Conservation (phyloP, 2,888 invertebrate species). For the Mechanitis mazaeus region DNA sequence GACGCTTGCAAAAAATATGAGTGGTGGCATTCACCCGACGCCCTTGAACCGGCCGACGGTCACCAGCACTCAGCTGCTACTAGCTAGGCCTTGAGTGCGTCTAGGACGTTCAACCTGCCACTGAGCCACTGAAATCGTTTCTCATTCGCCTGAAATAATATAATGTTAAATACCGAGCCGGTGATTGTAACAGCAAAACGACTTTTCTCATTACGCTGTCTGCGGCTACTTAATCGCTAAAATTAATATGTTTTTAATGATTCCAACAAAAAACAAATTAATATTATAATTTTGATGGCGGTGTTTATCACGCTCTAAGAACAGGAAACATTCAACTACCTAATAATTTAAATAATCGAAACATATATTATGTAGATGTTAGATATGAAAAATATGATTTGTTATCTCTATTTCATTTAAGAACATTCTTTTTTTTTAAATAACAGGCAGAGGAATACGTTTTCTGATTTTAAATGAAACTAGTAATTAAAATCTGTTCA, state of each 20-base stretch:
- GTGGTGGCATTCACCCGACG: constrained; percentile 71
- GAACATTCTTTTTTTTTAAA: too few species aligned
- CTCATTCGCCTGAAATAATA: constrained; percentile 25
- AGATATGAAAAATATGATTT: too few species aligned
- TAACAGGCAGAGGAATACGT: too few species aligned
- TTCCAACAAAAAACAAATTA: constrained; percentile 7
- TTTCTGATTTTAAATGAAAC: too few species aligned
- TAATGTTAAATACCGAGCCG: neutral
- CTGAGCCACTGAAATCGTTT: constrained; percentile 40
- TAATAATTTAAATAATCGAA: neutral
- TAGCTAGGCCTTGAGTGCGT: constrained; percentile 60
- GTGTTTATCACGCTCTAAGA: constrained; percentile 7
- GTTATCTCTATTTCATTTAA: too few species aligned
- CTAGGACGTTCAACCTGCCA: constrained; percentile 64
- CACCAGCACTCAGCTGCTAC: constrained; percentile 64
- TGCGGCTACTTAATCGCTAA: constrained; percentile 9
- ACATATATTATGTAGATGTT: too few species aligned
- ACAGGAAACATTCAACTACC: constrained; percentile 7
- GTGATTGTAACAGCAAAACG: constrained; percentile 4
- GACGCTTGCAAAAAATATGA: constrained; percentile 56
- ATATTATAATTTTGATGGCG: neutral
- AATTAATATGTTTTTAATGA: constrained; percentile 16
- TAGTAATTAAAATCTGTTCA: too few species aligned
- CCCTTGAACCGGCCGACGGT: constrained; percentile 68
- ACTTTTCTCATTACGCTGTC: constrained; percentile 5